Evolutionary conservation across 2,113 vertebrate species (phyloP).

Genomic region (Sturnira hondurensis): DNA sequence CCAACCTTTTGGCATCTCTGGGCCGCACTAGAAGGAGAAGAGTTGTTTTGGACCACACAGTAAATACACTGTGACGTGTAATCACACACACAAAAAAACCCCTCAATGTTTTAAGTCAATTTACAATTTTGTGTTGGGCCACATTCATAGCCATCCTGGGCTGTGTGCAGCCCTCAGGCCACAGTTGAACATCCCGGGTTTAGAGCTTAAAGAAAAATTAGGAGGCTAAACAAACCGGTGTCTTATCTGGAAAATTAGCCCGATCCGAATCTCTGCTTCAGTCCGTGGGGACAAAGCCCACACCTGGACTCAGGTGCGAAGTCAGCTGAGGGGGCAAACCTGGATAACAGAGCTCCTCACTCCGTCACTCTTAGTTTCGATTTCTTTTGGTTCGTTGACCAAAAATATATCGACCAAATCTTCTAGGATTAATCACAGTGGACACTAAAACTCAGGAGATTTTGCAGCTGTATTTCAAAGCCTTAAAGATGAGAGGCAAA

Average conservation of each 20-base stretch:
- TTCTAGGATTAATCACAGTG: neutral
- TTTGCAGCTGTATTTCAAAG: neutral
- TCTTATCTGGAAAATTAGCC: neutral
- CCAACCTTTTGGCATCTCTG: too few relatives aligned
- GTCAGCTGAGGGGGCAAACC: neutral
- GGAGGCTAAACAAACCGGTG: neutral
- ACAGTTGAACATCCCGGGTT: neutral
- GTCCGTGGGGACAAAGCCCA: neutral
- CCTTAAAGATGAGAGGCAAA: neutral
- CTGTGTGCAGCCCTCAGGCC: too few relatives aligned
- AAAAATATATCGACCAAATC: neutral
- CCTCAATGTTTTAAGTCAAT: too few relatives aligned
- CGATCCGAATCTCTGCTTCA: neutral
- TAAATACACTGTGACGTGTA: too few relatives aligned
- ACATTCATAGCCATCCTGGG: too few relatives aligned
- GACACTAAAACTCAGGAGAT: neutral
- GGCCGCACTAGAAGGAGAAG: too few relatives aligned
- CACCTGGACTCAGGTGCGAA: neutral
- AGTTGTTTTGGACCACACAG: too few relatives aligned
- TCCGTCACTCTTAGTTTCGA: neutral
- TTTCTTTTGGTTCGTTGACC: neutral
- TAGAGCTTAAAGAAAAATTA: neutral
- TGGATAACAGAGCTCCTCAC: neutral
- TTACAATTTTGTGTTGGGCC: too few relatives aligned
- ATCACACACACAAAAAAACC: too few relatives aligned